A percentile compares a stretch with the other conserved stretches of the same genome.
Conservation (phyloP, 2,888 invertebrate species). For the Therioaphis trifolii region DNA sequence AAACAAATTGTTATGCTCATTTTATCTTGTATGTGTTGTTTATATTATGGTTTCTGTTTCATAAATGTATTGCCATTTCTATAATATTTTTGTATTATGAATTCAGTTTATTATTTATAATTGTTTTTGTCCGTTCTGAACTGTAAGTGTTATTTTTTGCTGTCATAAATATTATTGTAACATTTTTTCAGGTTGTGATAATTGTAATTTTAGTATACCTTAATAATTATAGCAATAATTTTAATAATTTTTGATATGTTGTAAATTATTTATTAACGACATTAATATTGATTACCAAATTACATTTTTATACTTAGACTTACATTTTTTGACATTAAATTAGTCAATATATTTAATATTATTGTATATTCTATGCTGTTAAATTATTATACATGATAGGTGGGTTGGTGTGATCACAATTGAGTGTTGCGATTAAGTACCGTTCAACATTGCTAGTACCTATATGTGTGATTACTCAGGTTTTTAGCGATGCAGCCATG, state of each 20-base stretch:
- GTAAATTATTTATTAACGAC: background rate
- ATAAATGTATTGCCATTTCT: background rate
- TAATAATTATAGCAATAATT: background rate
- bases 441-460: no score
- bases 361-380: slow-evolving; percentile 3
- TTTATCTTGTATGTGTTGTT: background rate
- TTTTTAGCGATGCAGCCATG: no score
- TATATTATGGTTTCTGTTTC: background rate
- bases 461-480: no score
- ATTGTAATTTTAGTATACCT: slow-evolving; percentile 25
- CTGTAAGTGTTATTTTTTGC: background rate
- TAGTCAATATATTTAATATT: background rate
- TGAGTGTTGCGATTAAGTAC: no score
- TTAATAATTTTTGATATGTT: slow-evolving; percentile 2
- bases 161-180: slow-evolving; percentile 10
- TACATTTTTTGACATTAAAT: background rate
- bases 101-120: slow-evolving; percentile 11
- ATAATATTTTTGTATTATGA: background rate
- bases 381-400: background rate
- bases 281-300: slow-evolving; percentile 48
- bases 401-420: no score
- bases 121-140: background rate
- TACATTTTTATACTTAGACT: slow-evolving; percentile 5
- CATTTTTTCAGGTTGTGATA: slow-evolving; percentile 50
- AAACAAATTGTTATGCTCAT: background rate